Conservation (phyloP, 2,113 vertebrate species). For the Condylura cristata region DNA sequence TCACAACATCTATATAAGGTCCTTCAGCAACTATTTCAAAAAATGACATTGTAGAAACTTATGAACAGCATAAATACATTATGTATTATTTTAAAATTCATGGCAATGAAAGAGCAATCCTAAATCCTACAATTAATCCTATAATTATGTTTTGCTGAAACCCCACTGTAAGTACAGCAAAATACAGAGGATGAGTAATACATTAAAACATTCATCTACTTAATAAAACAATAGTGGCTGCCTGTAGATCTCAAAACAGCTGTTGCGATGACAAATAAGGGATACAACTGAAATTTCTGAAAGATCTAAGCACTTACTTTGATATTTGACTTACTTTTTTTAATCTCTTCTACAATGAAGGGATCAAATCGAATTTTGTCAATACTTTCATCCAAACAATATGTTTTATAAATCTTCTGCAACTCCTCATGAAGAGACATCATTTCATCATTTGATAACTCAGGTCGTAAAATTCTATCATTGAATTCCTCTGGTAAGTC, state of each 20-base stretch:
- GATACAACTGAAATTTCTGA: neutral
- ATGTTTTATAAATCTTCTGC: slow-evolving; percentile 93
- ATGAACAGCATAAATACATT: slow-evolving; percentile 8
- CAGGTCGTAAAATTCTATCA: slow-evolving; percentile 94
- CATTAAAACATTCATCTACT: slow-evolving; percentile 33
- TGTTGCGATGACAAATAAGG: neutral
- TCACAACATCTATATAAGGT: slow-evolving; percentile 91
- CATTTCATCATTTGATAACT: slow-evolving; percentile 93
- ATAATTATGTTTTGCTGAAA: slow-evolving; percentile 42
- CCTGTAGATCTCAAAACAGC: neutral
- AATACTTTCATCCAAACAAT: slow-evolving; percentile 96
- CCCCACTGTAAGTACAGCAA: neutral
- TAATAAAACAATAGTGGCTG: neutral
- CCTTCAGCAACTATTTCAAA: slow-evolving; percentile 91
- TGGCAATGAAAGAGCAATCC: neutral
- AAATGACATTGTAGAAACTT: neutral
- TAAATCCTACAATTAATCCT: neutral
- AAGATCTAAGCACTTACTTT: neutral
- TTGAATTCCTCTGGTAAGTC: slow-evolving; percentile 95
- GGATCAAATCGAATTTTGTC: slow-evolving; percentile 97
- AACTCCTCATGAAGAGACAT: slow-evolving; percentile 92
- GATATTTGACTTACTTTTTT: slow-evolving; percentile 89
- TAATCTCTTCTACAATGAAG: slow-evolving; percentile 95
- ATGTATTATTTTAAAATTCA: slow-evolving; percentile 52
- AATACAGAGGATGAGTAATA: slow-evolving; percentile 8